phyloP scores from a whole-genome alignment of 92 coral and sea anemone species.

The Plumapathes pennacea region DNA sequence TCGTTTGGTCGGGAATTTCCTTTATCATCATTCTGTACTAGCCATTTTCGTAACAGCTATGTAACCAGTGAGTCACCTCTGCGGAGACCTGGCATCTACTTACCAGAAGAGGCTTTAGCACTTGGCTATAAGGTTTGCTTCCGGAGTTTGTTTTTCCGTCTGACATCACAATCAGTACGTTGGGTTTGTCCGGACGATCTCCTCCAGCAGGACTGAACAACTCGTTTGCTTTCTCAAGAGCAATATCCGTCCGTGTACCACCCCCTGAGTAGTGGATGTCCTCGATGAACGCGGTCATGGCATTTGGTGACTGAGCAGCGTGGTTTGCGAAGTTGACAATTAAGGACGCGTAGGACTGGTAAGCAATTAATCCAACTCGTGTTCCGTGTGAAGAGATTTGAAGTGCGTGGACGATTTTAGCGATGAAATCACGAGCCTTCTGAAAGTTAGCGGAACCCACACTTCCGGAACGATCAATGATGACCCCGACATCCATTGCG shows the following conservation, averaged over 20 bases:
- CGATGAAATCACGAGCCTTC: slow-evolving; percentile 61
- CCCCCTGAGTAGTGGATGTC: slow-evolving; percentile 37
- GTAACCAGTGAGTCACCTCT: too few relatives aligned
- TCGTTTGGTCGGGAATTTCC: too few relatives aligned
- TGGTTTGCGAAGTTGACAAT: slow-evolving; percentile 20
- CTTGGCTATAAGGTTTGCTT: slow-evolving; percentile 29
- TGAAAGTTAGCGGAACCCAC: slow-evolving; percentile 53
- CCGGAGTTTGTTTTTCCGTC: slow-evolving; percentile 62
- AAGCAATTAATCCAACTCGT: slow-evolving; percentile 59
- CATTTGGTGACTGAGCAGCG: slow-evolving; percentile 13
- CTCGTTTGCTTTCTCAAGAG: slow-evolving; percentile 43
- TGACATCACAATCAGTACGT: slow-evolving; percentile 55
- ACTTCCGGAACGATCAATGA: slow-evolving; percentile 74
- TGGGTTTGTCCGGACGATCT: slow-evolving; percentile 39
- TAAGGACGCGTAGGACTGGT: slow-evolving; percentile 18
- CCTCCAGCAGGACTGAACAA: slow-evolving; percentile 50
- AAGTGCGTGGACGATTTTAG: slow-evolving; percentile 49
- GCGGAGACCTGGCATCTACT: not conserved
- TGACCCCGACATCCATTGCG: slow-evolving; percentile 81
- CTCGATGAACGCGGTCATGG: slow-evolving; percentile 21
- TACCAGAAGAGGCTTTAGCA: slow-evolving; percentile 45
- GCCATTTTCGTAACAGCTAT: too few relatives aligned
- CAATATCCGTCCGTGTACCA: slow-evolving; percentile 58
- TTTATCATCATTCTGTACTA: too few relatives aligned
- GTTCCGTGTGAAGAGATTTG: slow-evolving; percentile 60